Evolutionary conservation across 2,797 vertebrate genomes (phyloP).

Genomic region (Sebastes dallii): DNA sequence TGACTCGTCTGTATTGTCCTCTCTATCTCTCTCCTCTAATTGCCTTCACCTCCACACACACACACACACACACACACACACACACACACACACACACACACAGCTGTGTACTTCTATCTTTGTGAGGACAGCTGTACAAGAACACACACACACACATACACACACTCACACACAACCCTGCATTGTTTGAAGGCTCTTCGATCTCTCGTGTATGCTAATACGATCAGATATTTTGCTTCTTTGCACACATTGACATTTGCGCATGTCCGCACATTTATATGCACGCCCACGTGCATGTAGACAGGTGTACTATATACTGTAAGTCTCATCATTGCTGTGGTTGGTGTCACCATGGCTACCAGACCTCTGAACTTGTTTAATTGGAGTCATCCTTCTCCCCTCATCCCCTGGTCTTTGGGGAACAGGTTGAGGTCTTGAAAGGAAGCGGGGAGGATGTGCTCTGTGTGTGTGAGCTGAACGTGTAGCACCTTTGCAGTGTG

Average conservation of each 20-base stretch:
- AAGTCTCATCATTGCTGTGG: not conserved
- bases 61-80: not conserved
- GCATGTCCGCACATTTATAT: not conserved
- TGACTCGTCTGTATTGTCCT: not conserved
- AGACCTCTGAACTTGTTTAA: constrained; percentile 32
- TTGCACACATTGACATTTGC: constrained; percentile 7
- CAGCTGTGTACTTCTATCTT: too few species aligned
- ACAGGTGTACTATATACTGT: not conserved
- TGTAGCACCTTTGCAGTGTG: not conserved
- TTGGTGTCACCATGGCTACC: constrained; percentile 35
- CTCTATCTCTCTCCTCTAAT: not conserved
- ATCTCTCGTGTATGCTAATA: constrained; percentile 3
- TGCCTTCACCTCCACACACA: not conserved
- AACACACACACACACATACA: not conserved
- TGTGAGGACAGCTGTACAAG: too few species aligned
- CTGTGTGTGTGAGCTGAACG: not conserved
- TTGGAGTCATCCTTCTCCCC: constrained; percentile 9
- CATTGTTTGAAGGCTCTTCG: not conserved
- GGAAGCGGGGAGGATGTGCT: not conserved
- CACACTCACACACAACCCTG: not conserved
- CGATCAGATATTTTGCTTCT: constrained; percentile 3
- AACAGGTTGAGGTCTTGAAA: constrained; percentile 6
- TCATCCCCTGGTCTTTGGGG: not conserved
- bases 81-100: not conserved
- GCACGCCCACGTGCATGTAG: too few species aligned